Evolutionary conservation across 2,888 invertebrate genomes (phyloP).

Genomic region (Troilus luridus): DNA sequence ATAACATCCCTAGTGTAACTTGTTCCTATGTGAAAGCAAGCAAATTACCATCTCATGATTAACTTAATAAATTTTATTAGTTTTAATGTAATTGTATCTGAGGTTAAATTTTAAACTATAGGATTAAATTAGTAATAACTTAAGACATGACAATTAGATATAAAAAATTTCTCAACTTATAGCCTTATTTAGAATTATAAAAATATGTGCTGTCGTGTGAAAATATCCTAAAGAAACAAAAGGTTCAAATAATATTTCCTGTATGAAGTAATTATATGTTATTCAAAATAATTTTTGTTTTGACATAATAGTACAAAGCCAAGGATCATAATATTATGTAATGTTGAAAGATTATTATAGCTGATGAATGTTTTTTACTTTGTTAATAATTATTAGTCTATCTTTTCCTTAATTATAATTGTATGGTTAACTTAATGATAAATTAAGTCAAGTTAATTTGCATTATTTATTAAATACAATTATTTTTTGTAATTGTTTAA

Average conservation of each 20-base stretch:
- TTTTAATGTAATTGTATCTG: not conserved
- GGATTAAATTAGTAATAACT: not conserved
- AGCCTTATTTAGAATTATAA: not conserved
- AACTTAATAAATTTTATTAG: not conserved
- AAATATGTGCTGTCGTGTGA: not conserved
- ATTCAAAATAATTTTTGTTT: not conserved
- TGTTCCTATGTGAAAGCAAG: too few relatives aligned
- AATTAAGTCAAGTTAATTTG: not conserved
- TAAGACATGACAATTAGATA: not conserved
- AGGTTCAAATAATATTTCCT: not conserved
- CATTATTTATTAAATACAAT: constrained; percentile 24
- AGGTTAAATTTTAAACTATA: not conserved
- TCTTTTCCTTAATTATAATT: not conserved
- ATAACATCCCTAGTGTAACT: too few relatives aligned
- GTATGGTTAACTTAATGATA: not conserved
- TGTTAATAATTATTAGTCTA: not conserved
- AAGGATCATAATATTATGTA: not conserved
- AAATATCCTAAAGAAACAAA: not conserved
- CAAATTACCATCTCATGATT: too few relatives aligned
- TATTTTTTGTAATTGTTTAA: not conserved
- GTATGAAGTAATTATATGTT: not conserved
- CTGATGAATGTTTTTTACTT: not conserved
- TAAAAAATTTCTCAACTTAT: not conserved
- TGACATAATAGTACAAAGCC: not conserved
- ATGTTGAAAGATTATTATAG: not conserved